Evolutionary conservation across 1,140 invertebrate species (phyloP).

Genomic region (Spodoptera frugiperda): DNA sequence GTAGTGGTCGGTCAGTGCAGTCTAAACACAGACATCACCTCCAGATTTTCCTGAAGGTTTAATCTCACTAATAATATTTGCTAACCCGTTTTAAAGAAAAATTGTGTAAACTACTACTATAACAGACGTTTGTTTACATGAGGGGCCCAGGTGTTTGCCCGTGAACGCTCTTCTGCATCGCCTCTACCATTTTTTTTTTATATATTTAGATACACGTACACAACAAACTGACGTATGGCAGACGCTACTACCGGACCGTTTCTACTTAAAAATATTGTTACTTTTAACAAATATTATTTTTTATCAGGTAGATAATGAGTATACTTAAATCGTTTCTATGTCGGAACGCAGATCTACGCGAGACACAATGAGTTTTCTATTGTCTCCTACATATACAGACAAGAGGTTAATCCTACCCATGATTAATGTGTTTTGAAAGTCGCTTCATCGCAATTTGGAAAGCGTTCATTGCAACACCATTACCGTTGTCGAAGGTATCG

Average conservation of each 20-base stretch:
- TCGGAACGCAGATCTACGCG: too few relatives aligned
- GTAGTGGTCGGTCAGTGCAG: too few relatives aligned
- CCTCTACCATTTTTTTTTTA: too few relatives aligned
- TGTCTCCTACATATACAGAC: too few relatives aligned
- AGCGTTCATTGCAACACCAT: conserved; percentile 49
- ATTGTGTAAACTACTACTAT: conserved; percentile 29
- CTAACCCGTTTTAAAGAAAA: conserved; percentile 1
- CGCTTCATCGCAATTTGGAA: conserved; percentile 43
- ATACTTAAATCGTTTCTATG: too few relatives aligned
- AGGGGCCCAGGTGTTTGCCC: conserved; percentile 25
- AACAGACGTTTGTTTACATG: conserved; percentile 23
- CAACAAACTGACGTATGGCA: too few relatives aligned
- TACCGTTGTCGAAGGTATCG: conserved; percentile 44
- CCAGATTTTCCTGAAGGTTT: neutral
- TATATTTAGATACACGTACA: too few relatives aligned
- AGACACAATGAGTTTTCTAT: too few relatives aligned
- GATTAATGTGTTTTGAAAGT: neutral
- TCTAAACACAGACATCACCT: neutral
- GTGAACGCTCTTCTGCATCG: conserved; percentile 1
- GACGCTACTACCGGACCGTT: neutral
- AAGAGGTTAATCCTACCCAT: neutral
- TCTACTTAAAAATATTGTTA: neutral
- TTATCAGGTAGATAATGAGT: too few relatives aligned
- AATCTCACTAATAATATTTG: neutral
- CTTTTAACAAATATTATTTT: too few relatives aligned